A percentile compares a stretch with the other conserved stretches of the same genome.
Evolutionary conservation across 2,797 vertebrate species (phyloP).

Genomic region (Xenops minutus): DNA sequence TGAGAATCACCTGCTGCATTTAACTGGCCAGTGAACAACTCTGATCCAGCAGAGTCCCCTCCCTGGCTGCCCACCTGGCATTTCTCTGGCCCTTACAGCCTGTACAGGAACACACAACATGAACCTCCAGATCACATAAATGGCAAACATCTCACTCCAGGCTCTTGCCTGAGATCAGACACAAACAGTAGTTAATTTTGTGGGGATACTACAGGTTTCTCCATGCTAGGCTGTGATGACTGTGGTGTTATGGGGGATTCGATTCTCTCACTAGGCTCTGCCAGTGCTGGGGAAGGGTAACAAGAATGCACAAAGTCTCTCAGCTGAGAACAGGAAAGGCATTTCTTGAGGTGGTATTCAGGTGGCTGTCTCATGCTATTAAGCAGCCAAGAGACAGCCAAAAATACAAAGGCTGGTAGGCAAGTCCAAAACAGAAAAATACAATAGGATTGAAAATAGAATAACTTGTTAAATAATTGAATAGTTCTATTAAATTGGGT

Average conservation of each 20-base stretch:
- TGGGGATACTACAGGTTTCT: background rate
- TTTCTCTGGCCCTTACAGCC: background rate
- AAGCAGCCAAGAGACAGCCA: background rate
- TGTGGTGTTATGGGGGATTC: accelerated
- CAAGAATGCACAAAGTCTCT: background rate
- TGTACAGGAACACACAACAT: background rate
- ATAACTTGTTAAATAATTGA: conserved; percentile 14
- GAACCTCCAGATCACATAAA: background rate
- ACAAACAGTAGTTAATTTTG: background rate
- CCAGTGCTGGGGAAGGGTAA: background rate
- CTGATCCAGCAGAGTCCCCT: background rate
- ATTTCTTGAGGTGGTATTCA: background rate
- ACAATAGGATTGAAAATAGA: background rate
- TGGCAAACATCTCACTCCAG: background rate
- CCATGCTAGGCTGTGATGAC: background rate
- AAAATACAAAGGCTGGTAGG: background rate
- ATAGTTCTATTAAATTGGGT: background rate
- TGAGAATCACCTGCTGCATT: background rate
- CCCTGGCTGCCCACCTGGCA: background rate
- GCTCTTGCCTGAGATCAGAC: background rate
- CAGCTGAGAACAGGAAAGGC: background rate
- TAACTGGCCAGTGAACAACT: background rate
- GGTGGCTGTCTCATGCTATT: background rate
- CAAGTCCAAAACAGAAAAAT: background rate
- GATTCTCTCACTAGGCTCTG: background rate